Percentiles rank a stretch among this genome's conserved stretches.
Conservation (phyloP, 2,113 vertebrate species). For the Lucifuga dentata region DNA sequence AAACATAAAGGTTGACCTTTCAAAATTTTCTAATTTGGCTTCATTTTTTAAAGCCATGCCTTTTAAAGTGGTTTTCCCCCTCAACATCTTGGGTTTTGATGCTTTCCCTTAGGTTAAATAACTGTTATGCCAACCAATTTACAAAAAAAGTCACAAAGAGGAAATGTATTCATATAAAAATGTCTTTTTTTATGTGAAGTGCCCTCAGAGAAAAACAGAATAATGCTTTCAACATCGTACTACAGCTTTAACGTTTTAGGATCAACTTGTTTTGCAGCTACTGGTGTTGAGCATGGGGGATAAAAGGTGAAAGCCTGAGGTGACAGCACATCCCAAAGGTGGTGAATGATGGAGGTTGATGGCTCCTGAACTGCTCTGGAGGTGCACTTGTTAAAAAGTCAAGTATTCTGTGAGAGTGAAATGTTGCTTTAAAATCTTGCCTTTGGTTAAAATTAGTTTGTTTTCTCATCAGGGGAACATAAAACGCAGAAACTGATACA, state of each 20-base stretch:
- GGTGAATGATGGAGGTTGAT: constrained; percentile 17
- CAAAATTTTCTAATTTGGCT: background rate
- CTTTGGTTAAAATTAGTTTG: too few species aligned
- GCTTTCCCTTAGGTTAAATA: too few species aligned
- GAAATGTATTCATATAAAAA: too few species aligned
- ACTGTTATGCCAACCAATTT: too few species aligned
- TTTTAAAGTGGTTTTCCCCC: background rate
- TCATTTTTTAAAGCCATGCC: background rate
- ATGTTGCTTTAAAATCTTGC: background rate
- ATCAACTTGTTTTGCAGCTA: background rate
- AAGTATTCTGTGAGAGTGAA: background rate
- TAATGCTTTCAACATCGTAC: too few species aligned
- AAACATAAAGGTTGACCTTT: constrained; percentile 30
- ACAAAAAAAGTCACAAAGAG: too few species aligned
- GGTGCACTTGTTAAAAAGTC: constrained; percentile 20
- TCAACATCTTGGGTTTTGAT: too few species aligned
- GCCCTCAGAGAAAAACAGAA: too few species aligned
- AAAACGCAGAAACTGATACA: too few species aligned
- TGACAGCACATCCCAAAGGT: background rate
- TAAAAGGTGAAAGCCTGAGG: constrained; percentile 13
- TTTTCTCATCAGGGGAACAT: too few species aligned
- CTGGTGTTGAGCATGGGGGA: background rate
- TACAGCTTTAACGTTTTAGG: too few species aligned
- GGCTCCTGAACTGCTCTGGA: constrained; percentile 12
- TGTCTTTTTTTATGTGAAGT: too few species aligned